Conservation (phyloP, 2,797 vertebrate genomes). For the Hydrocynus forskahlii region DNA sequence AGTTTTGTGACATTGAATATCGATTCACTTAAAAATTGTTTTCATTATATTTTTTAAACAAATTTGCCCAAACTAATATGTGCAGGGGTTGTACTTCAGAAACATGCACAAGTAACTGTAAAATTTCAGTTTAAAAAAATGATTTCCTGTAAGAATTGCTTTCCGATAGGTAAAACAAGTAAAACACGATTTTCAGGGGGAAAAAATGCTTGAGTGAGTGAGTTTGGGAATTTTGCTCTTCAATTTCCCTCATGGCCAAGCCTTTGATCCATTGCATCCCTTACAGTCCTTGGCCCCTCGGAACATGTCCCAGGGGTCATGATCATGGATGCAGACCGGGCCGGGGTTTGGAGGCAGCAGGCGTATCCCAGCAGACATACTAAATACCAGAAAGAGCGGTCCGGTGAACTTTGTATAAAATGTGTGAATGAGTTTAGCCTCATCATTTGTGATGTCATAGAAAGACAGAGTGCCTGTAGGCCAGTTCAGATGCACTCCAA, state of each 20-base stretch:
- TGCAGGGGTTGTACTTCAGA: too few relatives aligned
- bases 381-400: conserved; percentile 15
- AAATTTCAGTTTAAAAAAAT: too few relatives aligned
- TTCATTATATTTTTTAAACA: too few relatives aligned
- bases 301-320: conserved; percentile 22
- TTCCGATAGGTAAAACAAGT: too few relatives aligned
- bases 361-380: background rate
- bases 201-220: too few relatives aligned
- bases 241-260: background rate
- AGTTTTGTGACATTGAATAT: too few relatives aligned
- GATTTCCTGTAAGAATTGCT: too few relatives aligned
- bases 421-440: conserved; percentile 5
- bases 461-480: conserved; percentile 23
- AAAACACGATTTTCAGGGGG: too few relatives aligned
- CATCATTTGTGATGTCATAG: background rate
- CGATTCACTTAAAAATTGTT: too few relatives aligned
- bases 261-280: conserved; percentile 11
- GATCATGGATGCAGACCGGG: conserved; percentile 18
- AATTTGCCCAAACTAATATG: too few relatives aligned
- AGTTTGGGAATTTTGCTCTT: too few relatives aligned
- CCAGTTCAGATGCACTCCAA: conserved; percentile 25
- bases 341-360: background rate
- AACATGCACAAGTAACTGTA: too few relatives aligned
- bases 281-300: background rate
- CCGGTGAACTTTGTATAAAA: background rate